phyloP scores from a whole-genome alignment of 2,797 vertebrate species.

The Urosaurus nigricauda region DNA sequence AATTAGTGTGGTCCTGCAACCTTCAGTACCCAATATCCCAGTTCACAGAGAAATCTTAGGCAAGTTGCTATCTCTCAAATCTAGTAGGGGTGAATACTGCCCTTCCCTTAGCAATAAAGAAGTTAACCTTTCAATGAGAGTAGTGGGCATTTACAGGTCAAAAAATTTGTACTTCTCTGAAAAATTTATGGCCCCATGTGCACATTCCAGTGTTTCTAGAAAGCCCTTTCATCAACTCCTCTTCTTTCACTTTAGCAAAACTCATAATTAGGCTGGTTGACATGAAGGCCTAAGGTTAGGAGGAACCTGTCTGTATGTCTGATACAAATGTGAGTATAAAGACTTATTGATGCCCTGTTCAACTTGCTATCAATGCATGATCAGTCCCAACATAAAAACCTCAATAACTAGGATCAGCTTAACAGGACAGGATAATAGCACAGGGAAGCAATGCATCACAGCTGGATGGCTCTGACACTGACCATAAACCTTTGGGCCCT shows the following conservation, averaged over 20 bases:
- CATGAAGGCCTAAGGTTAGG: constrained; percentile 36
- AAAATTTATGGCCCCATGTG: constrained; percentile 28
- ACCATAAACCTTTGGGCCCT: constrained; percentile 53
- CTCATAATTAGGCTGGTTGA: constrained; percentile 15
- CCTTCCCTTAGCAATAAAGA: background rate
- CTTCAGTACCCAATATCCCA: background rate
- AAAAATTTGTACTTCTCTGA: constrained; percentile 13
- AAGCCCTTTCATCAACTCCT: constrained; percentile 38
- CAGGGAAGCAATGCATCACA: constrained; percentile 40
- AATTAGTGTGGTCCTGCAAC: background rate
- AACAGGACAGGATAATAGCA: constrained; percentile 49
- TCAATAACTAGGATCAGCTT: constrained; percentile 49
- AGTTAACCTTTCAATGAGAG: constrained; percentile 14
- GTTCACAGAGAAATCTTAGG: background rate
- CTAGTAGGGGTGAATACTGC: background rate
- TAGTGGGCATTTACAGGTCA: constrained; percentile 28
- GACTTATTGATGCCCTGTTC: constrained; percentile 27
- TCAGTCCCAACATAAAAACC: background rate
- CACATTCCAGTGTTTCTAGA: constrained; percentile 33
- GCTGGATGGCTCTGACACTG: constrained; percentile 54
- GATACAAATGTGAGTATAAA: constrained; percentile 30
- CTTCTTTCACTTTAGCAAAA: constrained; percentile 22
- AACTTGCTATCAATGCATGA: constrained; percentile 7
- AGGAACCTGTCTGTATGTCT: constrained; percentile 32
- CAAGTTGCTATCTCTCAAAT: background rate